phyloP scores from a whole-genome alignment of 2,797 vertebrate genomes.

The Morus bassanus region DNA sequence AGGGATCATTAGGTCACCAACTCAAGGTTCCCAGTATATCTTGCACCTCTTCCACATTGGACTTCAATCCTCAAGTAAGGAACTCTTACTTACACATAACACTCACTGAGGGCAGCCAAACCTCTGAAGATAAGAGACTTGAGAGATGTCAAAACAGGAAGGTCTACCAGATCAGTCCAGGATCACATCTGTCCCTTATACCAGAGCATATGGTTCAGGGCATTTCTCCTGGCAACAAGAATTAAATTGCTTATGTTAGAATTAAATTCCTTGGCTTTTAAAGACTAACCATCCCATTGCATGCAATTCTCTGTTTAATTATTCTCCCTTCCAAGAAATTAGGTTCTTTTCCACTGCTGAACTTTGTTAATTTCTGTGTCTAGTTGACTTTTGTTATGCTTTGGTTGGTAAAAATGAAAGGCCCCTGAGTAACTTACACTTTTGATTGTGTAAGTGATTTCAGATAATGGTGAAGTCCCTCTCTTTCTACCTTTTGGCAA shows the following conservation, averaged over 20 bases:
- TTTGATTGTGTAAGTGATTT: neutral
- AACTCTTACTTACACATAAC: neutral
- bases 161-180: neutral
- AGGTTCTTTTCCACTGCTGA: neutral
- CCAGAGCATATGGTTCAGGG: neutral
- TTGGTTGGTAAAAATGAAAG: neutral
- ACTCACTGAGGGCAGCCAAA: neutral
- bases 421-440: rapidly evolving
- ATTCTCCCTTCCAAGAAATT: neutral
- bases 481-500: neutral
- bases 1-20: rapidly evolving
- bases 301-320: neutral
- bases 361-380: neutral
- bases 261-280: neutral
- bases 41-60: rapidly evolving
- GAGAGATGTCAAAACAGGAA: neutral
- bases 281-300: neutral
- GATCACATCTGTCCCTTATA: neutral
- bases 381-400: neutral
- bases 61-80: neutral
- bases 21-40: neutral
- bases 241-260: neutral
- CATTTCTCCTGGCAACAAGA: neutral
- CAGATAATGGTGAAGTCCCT: neutral
- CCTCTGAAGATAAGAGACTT: neutral